Percentiles rank a stretch among this genome's conserved stretches.
These are phyloP conservation scores for western clawed frog (Xenopus tropicalis) DNA, from an alignment of 2,113 vertebrate species.

Conservation along the genomic window UCB_Xtro_10.0 CM004449.2:79219001-79219500, in stretches of 20 bases:
- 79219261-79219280: too few relatives aligned
- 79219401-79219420: too few relatives aligned
- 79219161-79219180: neutral
- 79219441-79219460: too few relatives aligned
- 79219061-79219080: neutral
- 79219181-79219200: neutral
- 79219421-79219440: too few relatives aligned
- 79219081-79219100: neutral
- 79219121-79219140: neutral
- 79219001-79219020: neutral
- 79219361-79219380: too few relatives aligned
- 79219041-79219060: neutral
- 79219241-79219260: neutral
- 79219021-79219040: neutral
- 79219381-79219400: too few relatives aligned
- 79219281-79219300: too few relatives aligned
- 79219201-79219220: neutral
- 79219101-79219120: neutral
- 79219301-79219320: too few relatives aligned
- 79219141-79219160: neutral
- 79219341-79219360: too few relatives aligned
- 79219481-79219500: too few relatives aligned
- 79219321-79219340: too few relatives aligned
- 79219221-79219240: neutral
- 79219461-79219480: too few relatives aligned